phyloP scores from a whole-genome alignment of 2,888 invertebrate genomes.

The Phengaris arion region DNA sequence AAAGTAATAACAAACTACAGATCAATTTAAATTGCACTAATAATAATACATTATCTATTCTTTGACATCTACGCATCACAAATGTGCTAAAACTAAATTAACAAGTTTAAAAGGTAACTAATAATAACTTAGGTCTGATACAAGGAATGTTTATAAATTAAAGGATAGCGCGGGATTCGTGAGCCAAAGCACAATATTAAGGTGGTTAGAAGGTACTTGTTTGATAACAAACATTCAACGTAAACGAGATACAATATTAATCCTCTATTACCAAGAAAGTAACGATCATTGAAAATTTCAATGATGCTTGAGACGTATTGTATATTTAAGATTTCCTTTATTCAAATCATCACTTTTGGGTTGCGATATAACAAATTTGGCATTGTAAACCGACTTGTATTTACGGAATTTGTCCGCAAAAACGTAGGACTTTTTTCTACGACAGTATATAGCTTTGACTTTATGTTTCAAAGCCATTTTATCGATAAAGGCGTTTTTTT shows the following conservation, averaged over 20 bases:
- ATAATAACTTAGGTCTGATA: background rate
- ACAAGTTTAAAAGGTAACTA: conserved; percentile 22
- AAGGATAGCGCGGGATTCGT: conserved; percentile 5
- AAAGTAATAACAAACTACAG: conserved; percentile 58
- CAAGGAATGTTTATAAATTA: conserved; percentile 26
- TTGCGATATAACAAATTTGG: conserved; percentile 68
- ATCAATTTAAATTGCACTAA: conserved; percentile 67
- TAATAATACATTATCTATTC: conserved; percentile 27
- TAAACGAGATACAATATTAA: background rate
- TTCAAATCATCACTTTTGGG: conserved; percentile 54
- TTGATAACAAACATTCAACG: background rate
- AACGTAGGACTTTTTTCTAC: conserved; percentile 63
- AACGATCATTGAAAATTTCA: conserved; percentile 39
- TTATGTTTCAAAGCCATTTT: conserved; percentile 69
- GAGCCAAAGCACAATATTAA: conserved; percentile 12
- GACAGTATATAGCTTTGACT: conserved; percentile 62
- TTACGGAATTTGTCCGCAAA: conserved; percentile 66
- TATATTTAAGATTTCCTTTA: conserved; percentile 66
- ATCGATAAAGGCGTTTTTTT: conserved; percentile 68
- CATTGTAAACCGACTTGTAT: conserved; percentile 63
- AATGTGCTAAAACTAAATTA: conserved; percentile 25
- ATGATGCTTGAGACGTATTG: conserved; percentile 66
- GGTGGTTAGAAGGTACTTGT: background rate
- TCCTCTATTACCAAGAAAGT: conserved; percentile 27
- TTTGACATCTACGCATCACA: conserved; percentile 26